Evolutionary conservation across 2,797 vertebrate genomes (phyloP), one percentile per base, ranked within the genome.

Genomic region (Malacoraja senta): DNA sequence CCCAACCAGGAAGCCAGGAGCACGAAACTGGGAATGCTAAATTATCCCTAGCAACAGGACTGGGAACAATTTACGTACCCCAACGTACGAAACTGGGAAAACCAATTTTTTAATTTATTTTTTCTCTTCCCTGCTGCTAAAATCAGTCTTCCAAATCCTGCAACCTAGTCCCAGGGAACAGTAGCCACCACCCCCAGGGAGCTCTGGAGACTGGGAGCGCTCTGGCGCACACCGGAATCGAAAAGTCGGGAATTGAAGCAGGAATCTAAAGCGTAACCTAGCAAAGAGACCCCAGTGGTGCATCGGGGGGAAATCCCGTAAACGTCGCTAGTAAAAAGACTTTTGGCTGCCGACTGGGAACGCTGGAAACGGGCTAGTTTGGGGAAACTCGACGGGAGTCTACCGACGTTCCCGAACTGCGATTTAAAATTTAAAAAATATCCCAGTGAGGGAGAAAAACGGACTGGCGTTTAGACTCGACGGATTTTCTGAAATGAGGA

Each of bases 391-490:
- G 1, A 29, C 58, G 44, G 44, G 44, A 53, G 44, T 53, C 44
- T 4, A 4, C 13, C n/a, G 32, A 63, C 83, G 17, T 94, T 93
- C 72, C 93, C 68, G 94, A 2, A 71, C 95, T 96, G 93, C 96
- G 96, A 17, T 1, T 53, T 53, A 53, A 53, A 53, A 53, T 53
- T 53, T 53, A 53, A 53, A 53, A 53, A 53, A 32, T 8, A 71
- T 86, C 35, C 93, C 1, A 68, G 19, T 7, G n/a, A 71, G 24
- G 93, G 61, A 13, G 4, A 65, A 8, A 35, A 38, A 38, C 9
- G 91, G 24, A 1, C 74, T 10, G 74, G 77, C 1, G 3, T 17
- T 19, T 4, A 72, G 71, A 72, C 19, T 21, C 44, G 44, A 83
- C 8, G 80, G 10, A 58, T 7, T 32, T 63, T 19, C 3, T 12